phyloP scores from a whole-genome alignment of 92 coral and sea anemone genomes.

The Bergia sp. region DNA sequence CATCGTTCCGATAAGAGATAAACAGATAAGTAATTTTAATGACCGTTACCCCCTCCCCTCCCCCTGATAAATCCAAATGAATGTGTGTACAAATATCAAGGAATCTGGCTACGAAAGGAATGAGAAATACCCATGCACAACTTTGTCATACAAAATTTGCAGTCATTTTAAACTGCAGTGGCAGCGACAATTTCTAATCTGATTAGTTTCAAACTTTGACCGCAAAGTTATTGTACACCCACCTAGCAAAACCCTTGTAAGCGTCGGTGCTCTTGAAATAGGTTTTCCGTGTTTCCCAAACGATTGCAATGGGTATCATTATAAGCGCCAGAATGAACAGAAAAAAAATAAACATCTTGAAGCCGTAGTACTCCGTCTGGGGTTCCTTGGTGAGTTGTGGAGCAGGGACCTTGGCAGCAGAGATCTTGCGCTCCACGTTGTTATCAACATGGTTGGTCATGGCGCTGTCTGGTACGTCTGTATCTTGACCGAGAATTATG shows the following conservation, averaged over 20 bases:
- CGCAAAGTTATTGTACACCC: slow-evolving; percentile 71
- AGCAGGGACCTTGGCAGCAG: slow-evolving; percentile 16
- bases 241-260: slow-evolving; percentile 79
- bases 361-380: slow-evolving; percentile 84
- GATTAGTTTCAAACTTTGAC: slow-evolving; percentile 47
- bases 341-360: slow-evolving; percentile 90
- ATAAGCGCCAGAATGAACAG: slow-evolving; percentile 87
- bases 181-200: not conserved
- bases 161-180: slow-evolving; percentile 1
- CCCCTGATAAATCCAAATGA: not conserved
- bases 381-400: slow-evolving; percentile 50
- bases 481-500: slow-evolving; percentile 42
- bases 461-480: slow-evolving; percentile 59
- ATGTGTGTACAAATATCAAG: not conserved
- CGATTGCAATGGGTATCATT: slow-evolving; percentile 92
- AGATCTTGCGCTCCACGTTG: slow-evolving; percentile 20
- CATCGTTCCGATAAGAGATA: not conserved
- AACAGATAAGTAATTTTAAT: not conserved
- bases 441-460: slow-evolving; percentile 65
- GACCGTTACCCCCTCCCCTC: not conserved
- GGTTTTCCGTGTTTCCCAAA: slow-evolving; percentile 88
- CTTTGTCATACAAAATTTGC: slow-evolving; percentile 31
- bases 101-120: slow-evolving; percentile 18
- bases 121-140: slow-evolving; percentile 13
- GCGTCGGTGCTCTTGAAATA: slow-evolving; percentile 82